Percentiles rank a stretch among this genome's conserved stretches.
These are phyloP conservation scores for Tolypeutes matacus DNA, from an alignment of 2,797 vertebrate species.

Conservation along the genomic window DNA sequence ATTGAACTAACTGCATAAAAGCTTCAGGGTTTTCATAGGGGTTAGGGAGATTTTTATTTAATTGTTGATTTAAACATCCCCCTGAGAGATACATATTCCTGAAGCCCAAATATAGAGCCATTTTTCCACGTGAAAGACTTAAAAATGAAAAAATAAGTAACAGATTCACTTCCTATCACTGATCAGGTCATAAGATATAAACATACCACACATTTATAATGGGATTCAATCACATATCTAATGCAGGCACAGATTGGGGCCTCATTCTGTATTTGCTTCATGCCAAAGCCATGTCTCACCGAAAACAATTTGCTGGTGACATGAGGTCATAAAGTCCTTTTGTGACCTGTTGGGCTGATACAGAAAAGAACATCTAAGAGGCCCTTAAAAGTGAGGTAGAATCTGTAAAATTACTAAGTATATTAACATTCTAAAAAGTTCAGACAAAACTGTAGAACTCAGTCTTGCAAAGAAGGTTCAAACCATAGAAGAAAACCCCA, in stretches of 20 bases:
- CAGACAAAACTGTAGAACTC: not conserved
- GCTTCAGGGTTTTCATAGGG: not conserved
- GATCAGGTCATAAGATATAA: not conserved
- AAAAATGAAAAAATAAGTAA: slow-evolving; percentile 16
- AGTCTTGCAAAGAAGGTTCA: not conserved
- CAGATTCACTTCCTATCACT: not conserved
- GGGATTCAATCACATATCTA: not conserved
- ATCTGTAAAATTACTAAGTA: not conserved
- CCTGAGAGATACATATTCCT: slow-evolving; percentile 9
- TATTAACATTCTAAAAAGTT: not conserved
- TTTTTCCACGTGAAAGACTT: slow-evolving; percentile 12
- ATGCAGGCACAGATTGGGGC: not conserved
- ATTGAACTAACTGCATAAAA: slow-evolving; percentile 24
- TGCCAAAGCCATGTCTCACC: not conserved
- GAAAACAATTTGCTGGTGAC: not conserved
- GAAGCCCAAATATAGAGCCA: not conserved
- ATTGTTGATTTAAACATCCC: slow-evolving; percentile 17
- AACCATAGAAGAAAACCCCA: slow-evolving; percentile 37
- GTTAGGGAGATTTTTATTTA: not conserved
- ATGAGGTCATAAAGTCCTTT: not conserved
- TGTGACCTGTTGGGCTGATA: not conserved
- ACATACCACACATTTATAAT: not conserved
- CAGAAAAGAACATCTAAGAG: not conserved
- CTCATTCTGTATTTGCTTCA: not conserved
- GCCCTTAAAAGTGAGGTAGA: not conserved